phyloP scores from a whole-genome alignment of 2,113 vertebrate genomes.

The Vicugna pacos region DNA sequence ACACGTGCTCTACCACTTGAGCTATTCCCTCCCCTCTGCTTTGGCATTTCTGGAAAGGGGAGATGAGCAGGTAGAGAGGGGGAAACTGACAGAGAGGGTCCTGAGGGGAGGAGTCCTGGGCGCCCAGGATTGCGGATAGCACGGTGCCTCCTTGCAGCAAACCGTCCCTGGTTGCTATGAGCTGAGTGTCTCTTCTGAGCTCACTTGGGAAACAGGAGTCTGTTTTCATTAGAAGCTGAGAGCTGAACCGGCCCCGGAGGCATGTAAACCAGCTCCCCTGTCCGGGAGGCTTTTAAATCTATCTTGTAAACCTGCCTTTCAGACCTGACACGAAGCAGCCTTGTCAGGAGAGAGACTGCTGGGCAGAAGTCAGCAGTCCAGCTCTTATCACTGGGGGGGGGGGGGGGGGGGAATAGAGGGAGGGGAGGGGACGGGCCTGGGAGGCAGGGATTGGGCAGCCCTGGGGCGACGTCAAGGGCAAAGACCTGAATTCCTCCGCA shows the following conservation, averaged over 20 bases:
- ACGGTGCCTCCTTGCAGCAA: neutral
- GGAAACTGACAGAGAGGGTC: too few relatives aligned
- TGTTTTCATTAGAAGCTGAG: constrained; percentile 48
- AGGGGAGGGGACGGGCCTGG: fast-evolving
- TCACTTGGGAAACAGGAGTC: neutral
- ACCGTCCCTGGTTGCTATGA: neutral
- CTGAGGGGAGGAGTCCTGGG: neutral
- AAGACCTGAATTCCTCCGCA: neutral
- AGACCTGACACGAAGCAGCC: neutral
- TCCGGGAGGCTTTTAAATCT: constrained; percentile 10
- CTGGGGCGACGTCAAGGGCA: fast-evolving
- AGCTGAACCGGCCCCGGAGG: neutral
- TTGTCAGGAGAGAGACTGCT: neutral
- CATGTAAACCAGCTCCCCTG: constrained; percentile 50
- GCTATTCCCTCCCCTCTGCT: too few relatives aligned
- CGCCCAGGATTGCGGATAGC: neutral
- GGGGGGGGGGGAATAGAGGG: fast-evolving
- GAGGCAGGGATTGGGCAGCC: neutral
- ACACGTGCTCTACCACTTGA: too few relatives aligned
- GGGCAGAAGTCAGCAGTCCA: neutral
- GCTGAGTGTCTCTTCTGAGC: neutral
- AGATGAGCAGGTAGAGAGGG: neutral
- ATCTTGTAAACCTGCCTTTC: constrained; percentile 53
- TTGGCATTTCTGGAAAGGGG: neutral
- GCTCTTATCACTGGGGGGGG: too few relatives aligned